Evolutionary conservation across 2,797 vertebrate genomes (phyloP).

Genomic region (Myripristis jacobus): DNA sequence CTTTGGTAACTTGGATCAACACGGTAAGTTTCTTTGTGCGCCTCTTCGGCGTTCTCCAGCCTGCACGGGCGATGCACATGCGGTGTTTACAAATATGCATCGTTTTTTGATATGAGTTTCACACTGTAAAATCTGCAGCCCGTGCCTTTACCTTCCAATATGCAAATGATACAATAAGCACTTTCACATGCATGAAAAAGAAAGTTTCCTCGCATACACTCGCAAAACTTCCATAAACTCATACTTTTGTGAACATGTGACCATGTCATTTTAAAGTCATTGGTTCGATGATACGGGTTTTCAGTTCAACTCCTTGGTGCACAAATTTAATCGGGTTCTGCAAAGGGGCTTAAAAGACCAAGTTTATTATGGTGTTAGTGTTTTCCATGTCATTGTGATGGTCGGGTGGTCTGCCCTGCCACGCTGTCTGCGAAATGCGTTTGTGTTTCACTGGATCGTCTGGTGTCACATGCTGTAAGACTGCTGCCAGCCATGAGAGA

Average conservation of each 20-base stretch:
- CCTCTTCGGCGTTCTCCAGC: too few relatives aligned
- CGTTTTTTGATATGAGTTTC: neutral
- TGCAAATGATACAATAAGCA: too few relatives aligned
- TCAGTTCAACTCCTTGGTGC: neutral
- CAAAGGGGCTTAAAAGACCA: neutral
- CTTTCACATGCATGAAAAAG: neutral
- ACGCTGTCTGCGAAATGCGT: conserved; percentile 6
- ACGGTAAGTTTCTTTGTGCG: conserved; percentile 58
- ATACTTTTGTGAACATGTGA: conserved; percentile 29
- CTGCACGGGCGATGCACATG: neutral
- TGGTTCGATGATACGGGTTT: neutral
- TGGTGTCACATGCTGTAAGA: neutral
- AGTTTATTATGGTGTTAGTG: neutral
- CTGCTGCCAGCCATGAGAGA: neutral
- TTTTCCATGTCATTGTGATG: neutral
- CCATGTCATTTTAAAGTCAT: neutral
- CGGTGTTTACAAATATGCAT: neutral
- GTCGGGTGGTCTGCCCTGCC: neutral
- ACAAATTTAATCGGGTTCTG: too few relatives aligned
- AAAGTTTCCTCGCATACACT: neutral
- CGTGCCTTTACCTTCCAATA: too few relatives aligned
- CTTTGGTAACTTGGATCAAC: conserved; percentile 3
- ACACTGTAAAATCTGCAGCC: neutral
- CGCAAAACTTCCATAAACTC: neutral
- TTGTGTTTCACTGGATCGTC: conserved; percentile 1